A percentile compares a stretch with the other conserved stretches of the same genome.
Conservation (phyloP, 2,888 invertebrate genomes). For the Rhingia campestris region DNA sequence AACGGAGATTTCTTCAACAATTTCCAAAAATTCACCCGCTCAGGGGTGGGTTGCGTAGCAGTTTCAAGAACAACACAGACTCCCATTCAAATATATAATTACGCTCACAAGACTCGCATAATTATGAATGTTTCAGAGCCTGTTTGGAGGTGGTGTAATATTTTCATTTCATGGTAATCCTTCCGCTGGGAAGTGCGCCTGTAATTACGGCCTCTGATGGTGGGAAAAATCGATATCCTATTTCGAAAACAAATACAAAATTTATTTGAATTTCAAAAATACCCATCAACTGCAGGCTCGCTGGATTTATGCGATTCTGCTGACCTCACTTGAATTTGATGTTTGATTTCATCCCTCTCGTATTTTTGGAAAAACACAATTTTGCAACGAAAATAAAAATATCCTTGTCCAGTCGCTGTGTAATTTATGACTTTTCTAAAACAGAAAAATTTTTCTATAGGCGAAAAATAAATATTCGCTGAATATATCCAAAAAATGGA, state of each 20-base stretch:
- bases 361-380: not conserved
- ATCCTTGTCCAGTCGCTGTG: conserved; percentile 35
- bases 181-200: conserved; percentile 43
- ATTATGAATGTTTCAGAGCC: conserved; percentile 65
- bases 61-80: conserved; percentile 13
- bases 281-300: conserved; percentile 54
- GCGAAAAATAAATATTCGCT: conserved; percentile 13
- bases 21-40: not conserved
- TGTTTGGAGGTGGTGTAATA: conserved; percentile 39
- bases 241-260: not conserved
- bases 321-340: conserved; percentile 69
- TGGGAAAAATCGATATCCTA: conserved; percentile 49
- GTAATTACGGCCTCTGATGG: conserved; percentile 34
- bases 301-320: conserved; percentile 58
- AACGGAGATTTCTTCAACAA: conserved; percentile 45
- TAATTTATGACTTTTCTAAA: conserved; percentile 57
- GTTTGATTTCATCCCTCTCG: conserved; percentile 29
- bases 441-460: conserved; percentile 17
- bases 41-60: not conserved
- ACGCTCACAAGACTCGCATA: conserved; percentile 66
- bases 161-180: conserved; percentile 52
- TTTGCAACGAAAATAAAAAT: not conserved
- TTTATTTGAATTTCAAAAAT: conserved; percentile 24
- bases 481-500: conserved; percentile 21
- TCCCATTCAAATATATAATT: conserved; percentile 70